Evolutionary conservation across 1,140 invertebrate species (phyloP), one percentile per base, ranked within the genome.

Genomic region (Anthonomus grandis): DNA sequence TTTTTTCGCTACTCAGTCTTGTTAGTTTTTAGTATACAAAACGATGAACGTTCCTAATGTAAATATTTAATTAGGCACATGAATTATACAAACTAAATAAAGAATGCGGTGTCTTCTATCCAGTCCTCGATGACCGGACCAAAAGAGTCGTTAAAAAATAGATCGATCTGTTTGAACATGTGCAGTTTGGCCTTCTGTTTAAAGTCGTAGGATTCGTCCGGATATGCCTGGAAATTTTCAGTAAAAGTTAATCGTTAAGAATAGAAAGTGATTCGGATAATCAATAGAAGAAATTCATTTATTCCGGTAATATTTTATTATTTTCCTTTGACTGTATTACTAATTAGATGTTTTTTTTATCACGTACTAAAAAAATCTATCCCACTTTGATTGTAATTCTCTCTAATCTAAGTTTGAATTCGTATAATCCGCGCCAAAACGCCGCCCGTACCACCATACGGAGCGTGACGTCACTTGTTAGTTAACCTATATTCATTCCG

Each of bases 91-190:
- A 24, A 68, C 64, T 67, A 66, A 60, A 70, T 70, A 57, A 71
- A 70, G 62, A 71, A 67, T 13, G 66, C 63, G 15, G 61, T 55
- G 34, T 69, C 66, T 58, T 87, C 63, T 24, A 56, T 85, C 85
- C 85, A 89, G 63, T 87, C 86, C 23, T 83, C 83, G 31, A 85
- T 76, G 27, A 84, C 76, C 18, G 84, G 83, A 3, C 85, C 86
- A 67, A 91, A 91, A 69, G 87, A 89, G 46, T 89, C 86, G 64
- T 88, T 84, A 68, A 93, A 84, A 75, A 93, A 95, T 63, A 86
- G 81, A 71, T 92, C 90, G 79, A 93, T 86, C 1, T 87, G 84
- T 64, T 82, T 82, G 73, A 91, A 90, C 12, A 93, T 77, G 70
- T 95, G 91, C 36, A 81, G 74, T 22, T 78, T 72, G 0, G 89